phyloP scores from a whole-genome alignment of 2,888 invertebrate genomes.

The Congeria kusceri region DNA sequence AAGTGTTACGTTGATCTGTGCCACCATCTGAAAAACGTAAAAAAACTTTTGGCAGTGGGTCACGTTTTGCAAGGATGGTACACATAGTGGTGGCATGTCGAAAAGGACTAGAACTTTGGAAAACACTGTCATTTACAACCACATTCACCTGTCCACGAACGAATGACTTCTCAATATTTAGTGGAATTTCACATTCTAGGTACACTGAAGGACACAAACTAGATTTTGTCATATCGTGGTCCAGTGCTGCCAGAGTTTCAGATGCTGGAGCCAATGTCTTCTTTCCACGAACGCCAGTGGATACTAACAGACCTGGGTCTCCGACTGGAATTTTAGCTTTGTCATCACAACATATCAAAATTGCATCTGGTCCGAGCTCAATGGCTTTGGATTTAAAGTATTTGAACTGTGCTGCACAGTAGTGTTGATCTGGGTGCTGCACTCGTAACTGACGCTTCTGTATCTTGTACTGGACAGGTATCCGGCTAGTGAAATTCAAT shows the following conservation, averaged over 20 bases:
- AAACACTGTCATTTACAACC: conserved; percentile 45
- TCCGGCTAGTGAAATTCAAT: conserved; percentile 44
- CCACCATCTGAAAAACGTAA: conserved; percentile 53
- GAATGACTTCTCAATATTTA: conserved; percentile 39
- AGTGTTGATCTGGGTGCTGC: conserved; percentile 52
- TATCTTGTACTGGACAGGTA: conserved; percentile 59
- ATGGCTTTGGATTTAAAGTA: conserved; percentile 49
- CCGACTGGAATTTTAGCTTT: too few relatives aligned
- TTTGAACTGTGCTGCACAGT: conserved; percentile 52
- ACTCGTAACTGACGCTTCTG: conserved; percentile 52
- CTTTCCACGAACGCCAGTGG: conserved; percentile 54
- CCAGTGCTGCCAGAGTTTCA: conserved; percentile 39
- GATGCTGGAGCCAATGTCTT: conserved; percentile 34
- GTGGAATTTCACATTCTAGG: conserved; percentile 42
- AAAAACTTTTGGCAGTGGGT: conserved; percentile 24
- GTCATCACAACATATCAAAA: conserved; percentile 49
- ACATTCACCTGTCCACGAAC: conserved; percentile 48
- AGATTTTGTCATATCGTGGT: conserved; percentile 56
- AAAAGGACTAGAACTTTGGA: conserved; percentile 47
- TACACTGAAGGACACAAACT: conserved; percentile 52
- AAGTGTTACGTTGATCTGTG: conserved; percentile 46
- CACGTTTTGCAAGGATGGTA: conserved; percentile 13
- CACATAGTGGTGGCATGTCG: conserved; percentile 31
- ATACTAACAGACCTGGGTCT: conserved; percentile 31
- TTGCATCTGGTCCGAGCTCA: conserved; percentile 19